phyloP scores from a whole-genome alignment of 2,113 vertebrate genomes.

The Edolisoma coerulescens region DNA sequence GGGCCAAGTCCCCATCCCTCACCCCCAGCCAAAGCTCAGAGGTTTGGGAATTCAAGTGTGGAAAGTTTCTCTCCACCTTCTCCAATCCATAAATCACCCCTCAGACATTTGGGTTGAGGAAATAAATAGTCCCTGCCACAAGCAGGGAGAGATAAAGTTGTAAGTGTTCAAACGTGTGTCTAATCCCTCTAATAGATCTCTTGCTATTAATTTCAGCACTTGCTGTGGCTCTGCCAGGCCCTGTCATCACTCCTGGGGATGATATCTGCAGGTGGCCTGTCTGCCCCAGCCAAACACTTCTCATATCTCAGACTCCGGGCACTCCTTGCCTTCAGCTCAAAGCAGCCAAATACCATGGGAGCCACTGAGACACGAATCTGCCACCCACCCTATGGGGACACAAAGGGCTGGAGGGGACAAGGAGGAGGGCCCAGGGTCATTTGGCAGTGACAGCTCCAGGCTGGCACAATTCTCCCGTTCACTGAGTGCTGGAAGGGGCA shows the following conservation, averaged over 20 bases:
- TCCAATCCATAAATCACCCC: constrained; percentile 18
- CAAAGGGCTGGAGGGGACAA: neutral
- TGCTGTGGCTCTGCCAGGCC: constrained; percentile 15
- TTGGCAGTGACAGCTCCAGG: neutral
- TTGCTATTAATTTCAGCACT: constrained; percentile 48
- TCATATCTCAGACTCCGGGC: constrained; percentile 9
- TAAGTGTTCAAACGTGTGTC: neutral
- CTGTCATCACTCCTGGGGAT: constrained; percentile 46
- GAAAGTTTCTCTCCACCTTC: neutral
- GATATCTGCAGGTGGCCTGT: constrained; percentile 35
- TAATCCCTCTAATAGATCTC: constrained; percentile 62
- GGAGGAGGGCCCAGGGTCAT: neutral
- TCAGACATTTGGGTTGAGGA: neutral
- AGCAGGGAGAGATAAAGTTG: constrained; percentile 18
- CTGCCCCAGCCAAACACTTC: constrained; percentile 29
- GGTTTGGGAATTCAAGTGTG: neutral
- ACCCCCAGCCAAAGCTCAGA: neutral
- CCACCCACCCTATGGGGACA: neutral
- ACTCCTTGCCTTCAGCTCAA: neutral
- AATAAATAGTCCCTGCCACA: constrained; percentile 35
- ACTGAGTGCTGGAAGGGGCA: neutral
- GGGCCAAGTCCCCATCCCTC: neutral
- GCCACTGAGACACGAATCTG: neutral
- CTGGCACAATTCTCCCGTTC: neutral
- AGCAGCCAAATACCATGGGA: neutral